phyloP scores from a whole-genome alignment of 2,888 invertebrate genomes.

The Acheta domesticus region DNA sequence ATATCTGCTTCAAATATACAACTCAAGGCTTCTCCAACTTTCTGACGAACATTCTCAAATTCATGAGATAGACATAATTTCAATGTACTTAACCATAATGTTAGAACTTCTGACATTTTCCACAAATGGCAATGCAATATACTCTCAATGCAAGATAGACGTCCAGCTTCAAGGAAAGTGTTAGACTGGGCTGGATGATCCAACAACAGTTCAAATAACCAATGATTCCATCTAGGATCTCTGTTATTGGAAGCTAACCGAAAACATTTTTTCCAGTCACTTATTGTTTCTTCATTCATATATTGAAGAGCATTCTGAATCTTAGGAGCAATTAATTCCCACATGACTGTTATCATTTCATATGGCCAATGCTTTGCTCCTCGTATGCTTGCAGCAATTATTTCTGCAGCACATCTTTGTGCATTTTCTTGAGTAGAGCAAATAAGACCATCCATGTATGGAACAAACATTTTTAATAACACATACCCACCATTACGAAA shows the following conservation, averaged over 20 bases:
- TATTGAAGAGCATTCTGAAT: background rate
- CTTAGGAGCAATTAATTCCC: background rate
- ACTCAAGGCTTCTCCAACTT: background rate
- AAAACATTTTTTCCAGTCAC: background rate
- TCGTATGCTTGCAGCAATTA: background rate
- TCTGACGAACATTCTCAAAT: background rate
- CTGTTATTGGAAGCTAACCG: background rate
- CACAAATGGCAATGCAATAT: background rate
- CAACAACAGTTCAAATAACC: background rate
- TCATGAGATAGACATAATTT: background rate
- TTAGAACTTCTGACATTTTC: background rate
- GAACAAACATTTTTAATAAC: background rate
- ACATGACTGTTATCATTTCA: background rate
- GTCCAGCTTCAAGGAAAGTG: background rate
- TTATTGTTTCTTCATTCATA: constrained; percentile 6
- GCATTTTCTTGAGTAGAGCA: background rate
- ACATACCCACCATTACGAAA: background rate
- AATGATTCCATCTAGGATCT: background rate
- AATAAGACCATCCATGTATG: background rate
- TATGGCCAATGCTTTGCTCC: constrained; percentile 2
- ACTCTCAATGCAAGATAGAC: background rate
- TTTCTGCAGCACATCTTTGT: background rate
- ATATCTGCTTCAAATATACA: background rate
- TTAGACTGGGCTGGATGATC: background rate
- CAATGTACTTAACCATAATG: background rate